Evolutionary conservation across 1,140 invertebrate species (phyloP).

Genomic region (Brevipalpus yothersi): DNA sequence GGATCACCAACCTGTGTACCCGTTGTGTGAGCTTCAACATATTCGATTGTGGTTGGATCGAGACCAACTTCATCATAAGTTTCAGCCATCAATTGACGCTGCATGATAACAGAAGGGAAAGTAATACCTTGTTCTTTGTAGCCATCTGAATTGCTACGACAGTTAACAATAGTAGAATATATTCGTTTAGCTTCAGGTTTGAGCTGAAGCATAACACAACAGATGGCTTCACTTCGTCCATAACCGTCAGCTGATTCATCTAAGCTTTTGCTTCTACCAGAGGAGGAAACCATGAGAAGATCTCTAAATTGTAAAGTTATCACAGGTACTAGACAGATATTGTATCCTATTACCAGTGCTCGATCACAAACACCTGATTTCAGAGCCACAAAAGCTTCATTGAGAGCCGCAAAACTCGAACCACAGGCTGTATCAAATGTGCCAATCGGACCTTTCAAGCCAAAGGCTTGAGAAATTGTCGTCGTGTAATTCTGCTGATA

Average conservation of each 20-base stretch:
- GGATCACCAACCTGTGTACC: conserved; percentile 69
- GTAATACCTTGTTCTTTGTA: conserved; percentile 56
- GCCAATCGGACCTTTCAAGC: conserved; percentile 65
- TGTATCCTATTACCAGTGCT: conserved; percentile 27
- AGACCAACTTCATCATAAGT: conserved; percentile 55
- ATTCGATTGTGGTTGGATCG: conserved; percentile 46
- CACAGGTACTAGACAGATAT: conserved; percentile 24
- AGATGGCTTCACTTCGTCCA: conserved; percentile 39
- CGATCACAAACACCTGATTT: neutral
- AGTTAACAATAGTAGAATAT: conserved; percentile 35
- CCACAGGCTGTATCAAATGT: conserved; percentile 85
- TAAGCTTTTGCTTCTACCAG: neutral
- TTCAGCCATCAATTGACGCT: conserved; percentile 25
- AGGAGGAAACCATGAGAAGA: neutral
- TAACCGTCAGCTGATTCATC: neutral
- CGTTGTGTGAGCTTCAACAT: conserved; percentile 87
- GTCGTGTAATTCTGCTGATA: conserved; percentile 85
- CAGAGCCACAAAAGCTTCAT: conserved; percentile 3
- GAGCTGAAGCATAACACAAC: conserved; percentile 21
- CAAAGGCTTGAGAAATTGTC: conserved; percentile 70
- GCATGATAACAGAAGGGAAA: conserved; percentile 13
- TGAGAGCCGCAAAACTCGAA: neutral
- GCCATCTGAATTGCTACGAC: conserved; percentile 66
- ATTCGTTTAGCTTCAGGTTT: conserved; percentile 20
- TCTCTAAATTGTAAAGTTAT: conserved; percentile 12